Conservation (phyloP, 2,797 vertebrate genomes). For the Ptychadena robeensis region DNA sequence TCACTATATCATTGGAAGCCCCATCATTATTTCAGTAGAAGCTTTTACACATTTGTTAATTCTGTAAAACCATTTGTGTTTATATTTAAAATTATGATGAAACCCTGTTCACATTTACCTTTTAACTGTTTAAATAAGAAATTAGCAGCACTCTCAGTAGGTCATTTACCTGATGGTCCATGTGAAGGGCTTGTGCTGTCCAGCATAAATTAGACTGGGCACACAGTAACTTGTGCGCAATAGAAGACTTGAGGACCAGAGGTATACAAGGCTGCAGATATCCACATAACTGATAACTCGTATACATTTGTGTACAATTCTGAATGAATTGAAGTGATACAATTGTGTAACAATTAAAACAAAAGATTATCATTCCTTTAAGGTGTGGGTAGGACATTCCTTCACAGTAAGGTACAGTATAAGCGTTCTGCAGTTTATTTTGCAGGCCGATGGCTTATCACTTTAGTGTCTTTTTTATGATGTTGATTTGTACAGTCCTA, state of each 20-base stretch:
- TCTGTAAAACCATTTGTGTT: too few species aligned
- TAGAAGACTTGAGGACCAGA: neutral
- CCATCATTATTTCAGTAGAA: too few species aligned
- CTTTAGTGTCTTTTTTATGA: neutral
- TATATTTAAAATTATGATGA: too few species aligned
- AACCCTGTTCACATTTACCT: too few species aligned
- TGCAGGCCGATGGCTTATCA: neutral
- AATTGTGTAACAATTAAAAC: conserved; percentile 33
- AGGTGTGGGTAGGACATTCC: neutral
- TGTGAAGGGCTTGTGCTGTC: neutral
- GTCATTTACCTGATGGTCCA: neutral
- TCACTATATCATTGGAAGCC: too few species aligned
- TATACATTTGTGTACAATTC: conserved; percentile 15
- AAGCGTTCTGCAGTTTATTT: neutral
- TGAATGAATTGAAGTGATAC: conserved; percentile 4
- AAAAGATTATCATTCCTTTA: neutral
- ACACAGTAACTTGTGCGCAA: neutral
- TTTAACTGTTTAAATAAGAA: too few species aligned
- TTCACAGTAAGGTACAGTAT: neutral
- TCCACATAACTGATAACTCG: neutral
- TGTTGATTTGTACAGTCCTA: neutral
- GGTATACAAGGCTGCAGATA: conserved; percentile 12
- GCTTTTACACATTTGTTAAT: too few species aligned
- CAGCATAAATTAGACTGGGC: neutral
- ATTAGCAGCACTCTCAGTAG: too few species aligned